Evolutionary conservation across 2,113 vertebrate genomes (phyloP).

Genomic region (Paracanthobrama guichenoti): DNA sequence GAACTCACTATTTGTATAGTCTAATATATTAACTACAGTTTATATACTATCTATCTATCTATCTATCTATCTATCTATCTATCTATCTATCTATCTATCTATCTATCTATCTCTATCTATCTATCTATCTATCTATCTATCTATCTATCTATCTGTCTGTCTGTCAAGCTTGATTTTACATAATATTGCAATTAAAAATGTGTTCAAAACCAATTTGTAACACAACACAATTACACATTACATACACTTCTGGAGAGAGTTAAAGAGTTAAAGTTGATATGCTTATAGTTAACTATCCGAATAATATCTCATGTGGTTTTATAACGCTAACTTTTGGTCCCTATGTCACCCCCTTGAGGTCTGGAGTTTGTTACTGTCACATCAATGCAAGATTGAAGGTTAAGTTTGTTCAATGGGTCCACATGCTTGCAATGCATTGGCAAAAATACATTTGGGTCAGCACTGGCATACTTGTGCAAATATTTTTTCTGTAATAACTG

Average conservation of each 20-base stretch:
- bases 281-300: neutral
- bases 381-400: neutral
- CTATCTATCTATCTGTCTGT: too few species aligned
- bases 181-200: too few species aligned
- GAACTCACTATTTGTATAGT: too few species aligned
- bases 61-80: too few species aligned
- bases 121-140: too few species aligned
- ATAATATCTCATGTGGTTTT: neutral
- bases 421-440: neutral
- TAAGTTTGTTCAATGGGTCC: neutral
- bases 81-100: too few species aligned
- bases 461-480: neutral
- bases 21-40: too few species aligned
- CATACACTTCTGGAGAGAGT: neutral
- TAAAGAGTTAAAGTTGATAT: too few species aligned
- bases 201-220: neutral
- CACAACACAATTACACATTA: neutral
- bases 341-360: neutral
- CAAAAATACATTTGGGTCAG: neutral
- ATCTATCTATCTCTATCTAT: too few species aligned
- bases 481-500: neutral
- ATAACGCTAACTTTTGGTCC: neutral
- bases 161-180: neutral
- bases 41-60: too few species aligned
- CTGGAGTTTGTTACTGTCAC: conserved; percentile 5